These are phyloP conservation scores for Calyptommatus sinebrachiatus DNA, from an alignment of 2,113 vertebrate genomes.

Conservation along the genomic window DNA sequence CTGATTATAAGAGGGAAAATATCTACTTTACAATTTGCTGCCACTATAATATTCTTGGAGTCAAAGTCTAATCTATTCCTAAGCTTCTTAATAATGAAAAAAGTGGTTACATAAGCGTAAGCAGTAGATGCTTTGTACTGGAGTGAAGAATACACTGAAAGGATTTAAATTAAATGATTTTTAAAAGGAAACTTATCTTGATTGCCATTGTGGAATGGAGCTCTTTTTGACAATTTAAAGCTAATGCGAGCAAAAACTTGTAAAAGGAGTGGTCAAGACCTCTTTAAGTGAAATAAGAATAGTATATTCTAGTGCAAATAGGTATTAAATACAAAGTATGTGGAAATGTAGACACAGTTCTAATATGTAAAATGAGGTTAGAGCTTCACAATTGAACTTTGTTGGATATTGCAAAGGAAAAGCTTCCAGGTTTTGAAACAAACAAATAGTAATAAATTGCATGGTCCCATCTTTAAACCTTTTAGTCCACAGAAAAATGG, in stretches of 20 bases:
- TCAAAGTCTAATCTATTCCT: constrained; percentile 54
- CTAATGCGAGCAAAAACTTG: constrained; percentile 14
- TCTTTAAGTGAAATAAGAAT: neutral
- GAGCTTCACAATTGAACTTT: neutral
- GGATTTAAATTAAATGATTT: constrained; percentile 48
- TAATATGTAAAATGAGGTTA: neutral
- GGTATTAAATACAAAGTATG: neutral
- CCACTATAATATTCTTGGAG: constrained; percentile 69
- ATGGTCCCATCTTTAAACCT: no score
- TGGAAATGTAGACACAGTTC: neutral
- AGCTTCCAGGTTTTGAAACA: neutral
- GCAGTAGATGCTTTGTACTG: constrained; percentile 28
- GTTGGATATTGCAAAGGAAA: neutral
- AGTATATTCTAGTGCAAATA: neutral
- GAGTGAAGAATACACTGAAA: constrained; percentile 44
- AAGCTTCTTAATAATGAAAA: constrained; percentile 70
- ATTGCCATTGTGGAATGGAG: constrained; percentile 21
- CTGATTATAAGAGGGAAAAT: constrained; percentile 58
- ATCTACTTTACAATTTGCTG: constrained; percentile 63
- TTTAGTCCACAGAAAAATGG: no score
- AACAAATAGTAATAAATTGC: no score
- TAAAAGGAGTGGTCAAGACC: constrained; percentile 19
- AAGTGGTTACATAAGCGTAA: constrained; percentile 47
- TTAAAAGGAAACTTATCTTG: constrained; percentile 16
- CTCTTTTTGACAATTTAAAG: constrained; percentile 22